phyloP scores from a whole-genome alignment of 2,113 vertebrate species.

The Eulemur rufifrons region DNA sequence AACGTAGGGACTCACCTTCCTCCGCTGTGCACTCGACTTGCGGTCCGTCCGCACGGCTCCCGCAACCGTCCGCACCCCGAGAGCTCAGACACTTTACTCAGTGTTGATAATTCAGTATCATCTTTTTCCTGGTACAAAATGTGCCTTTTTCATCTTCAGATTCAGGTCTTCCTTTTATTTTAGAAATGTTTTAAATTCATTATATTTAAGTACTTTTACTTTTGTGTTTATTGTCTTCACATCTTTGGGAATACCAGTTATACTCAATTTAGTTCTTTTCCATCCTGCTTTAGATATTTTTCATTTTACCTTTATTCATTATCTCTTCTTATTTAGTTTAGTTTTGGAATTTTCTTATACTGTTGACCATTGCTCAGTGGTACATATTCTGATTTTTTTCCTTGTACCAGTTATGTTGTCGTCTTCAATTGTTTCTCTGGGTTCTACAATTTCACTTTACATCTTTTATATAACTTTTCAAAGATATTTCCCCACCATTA shows the following conservation, averaged over 20 bases:
- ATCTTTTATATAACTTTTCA: background rate
- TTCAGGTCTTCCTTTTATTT: background rate
- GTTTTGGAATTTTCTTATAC: background rate
- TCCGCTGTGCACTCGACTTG: background rate
- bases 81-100: background rate
- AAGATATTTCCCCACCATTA: background rate
- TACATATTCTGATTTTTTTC: background rate
- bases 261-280: background rate
- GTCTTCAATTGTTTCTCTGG: background rate
- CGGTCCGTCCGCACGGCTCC: background rate
- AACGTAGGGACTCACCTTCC: rapidly evolving
- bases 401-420: background rate
- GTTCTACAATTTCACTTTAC: background rate
- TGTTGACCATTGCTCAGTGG: background rate
- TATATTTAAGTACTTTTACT: background rate
- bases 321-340: background rate
- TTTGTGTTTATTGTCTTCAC: background rate
- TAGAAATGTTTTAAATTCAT: background rate
- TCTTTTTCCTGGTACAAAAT: background rate
- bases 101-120: background rate
- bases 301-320: background rate
- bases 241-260: background rate
- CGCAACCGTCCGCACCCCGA: background rate
- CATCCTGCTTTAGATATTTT: background rate
- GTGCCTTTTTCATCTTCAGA: background rate